Evolutionary conservation across 2,113 vertebrate genomes (phyloP).

Genomic region (Tachysurus fulvidraco): DNA sequence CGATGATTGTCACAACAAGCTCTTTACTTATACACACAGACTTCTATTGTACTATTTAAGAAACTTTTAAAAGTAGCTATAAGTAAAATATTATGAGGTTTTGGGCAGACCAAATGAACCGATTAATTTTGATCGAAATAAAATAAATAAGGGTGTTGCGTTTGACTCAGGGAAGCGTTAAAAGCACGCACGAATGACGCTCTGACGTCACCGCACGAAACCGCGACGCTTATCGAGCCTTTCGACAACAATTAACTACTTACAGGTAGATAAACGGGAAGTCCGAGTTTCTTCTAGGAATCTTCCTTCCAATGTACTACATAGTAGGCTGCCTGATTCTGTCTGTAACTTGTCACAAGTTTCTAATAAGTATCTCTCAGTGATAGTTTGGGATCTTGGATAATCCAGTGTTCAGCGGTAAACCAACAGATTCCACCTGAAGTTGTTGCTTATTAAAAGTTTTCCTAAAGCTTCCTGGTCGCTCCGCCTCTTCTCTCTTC

Average conservation of each 20-base stretch:
- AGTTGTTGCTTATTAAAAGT: not conserved
- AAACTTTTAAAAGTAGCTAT: no score
- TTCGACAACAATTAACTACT: not conserved
- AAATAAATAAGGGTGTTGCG: not conserved
- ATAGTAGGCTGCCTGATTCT: not conserved
- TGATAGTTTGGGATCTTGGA: not conserved
- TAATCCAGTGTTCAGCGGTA: not conserved
- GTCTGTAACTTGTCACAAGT: not conserved
- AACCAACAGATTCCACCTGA: not conserved
- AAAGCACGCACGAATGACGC: not conserved
- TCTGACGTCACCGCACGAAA: not conserved
- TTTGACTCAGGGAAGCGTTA: not conserved
- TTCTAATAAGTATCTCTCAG: not conserved
- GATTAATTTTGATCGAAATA: not conserved
- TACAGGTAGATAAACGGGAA: constrained; percentile 16
- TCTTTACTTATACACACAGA: not conserved
- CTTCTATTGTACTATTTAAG: not conserved
- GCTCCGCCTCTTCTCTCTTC: constrained; percentile 43
- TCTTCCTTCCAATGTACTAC: not conserved
- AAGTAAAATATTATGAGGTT: not conserved
- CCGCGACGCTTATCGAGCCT: not conserved
- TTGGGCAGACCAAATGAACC: not conserved
- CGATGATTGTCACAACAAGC: not conserved
- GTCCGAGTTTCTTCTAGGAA: not conserved
- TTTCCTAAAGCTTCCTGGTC: not conserved